Percentiles rank a stretch among this genome's conserved stretches.
phyloP scores from a whole-genome alignment of 2,797 vertebrate species.

The Falco berigora region DNA sequence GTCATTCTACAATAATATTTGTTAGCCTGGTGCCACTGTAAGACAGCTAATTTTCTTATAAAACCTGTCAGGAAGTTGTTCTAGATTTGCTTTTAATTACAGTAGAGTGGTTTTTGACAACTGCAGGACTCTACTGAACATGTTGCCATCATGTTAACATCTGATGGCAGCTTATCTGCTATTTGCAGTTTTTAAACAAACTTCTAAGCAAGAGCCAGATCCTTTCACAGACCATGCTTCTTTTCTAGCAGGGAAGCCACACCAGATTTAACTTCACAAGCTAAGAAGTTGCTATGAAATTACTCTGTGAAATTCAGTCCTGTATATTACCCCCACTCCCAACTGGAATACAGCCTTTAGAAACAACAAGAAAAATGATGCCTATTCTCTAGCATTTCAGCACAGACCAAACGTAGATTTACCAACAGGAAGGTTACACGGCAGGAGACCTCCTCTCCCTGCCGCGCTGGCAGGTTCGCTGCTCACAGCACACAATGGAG shows the following conservation, averaged over 20 bases:
- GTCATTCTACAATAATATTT: background rate
- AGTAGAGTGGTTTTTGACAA: background rate
- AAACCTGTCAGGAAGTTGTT: background rate
- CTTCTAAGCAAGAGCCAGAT: background rate
- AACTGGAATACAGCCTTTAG: background rate
- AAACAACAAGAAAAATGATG: background rate
- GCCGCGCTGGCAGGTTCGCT: background rate
- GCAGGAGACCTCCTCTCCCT: background rate
- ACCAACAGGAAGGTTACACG: background rate
- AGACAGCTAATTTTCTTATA: background rate
- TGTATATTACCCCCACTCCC: background rate
- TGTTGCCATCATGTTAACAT: background rate
- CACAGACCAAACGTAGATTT: background rate
- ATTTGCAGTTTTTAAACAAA: background rate
- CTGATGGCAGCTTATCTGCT: background rate
- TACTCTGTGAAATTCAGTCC: background rate
- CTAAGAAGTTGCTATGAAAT: background rate
- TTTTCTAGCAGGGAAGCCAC: background rate
- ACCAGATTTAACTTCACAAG: background rate
- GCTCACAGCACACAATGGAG: fast-evolving
- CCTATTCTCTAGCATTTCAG: background rate
- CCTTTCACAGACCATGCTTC: background rate
- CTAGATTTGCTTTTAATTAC: background rate
- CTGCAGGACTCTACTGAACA: background rate
- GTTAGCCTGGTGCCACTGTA: background rate